Percentiles rank a stretch among this genome's conserved stretches.
Evolutionary conservation across 2,797 vertebrate genomes (phyloP).

Genomic region (Benthosema pterotum): DNA sequence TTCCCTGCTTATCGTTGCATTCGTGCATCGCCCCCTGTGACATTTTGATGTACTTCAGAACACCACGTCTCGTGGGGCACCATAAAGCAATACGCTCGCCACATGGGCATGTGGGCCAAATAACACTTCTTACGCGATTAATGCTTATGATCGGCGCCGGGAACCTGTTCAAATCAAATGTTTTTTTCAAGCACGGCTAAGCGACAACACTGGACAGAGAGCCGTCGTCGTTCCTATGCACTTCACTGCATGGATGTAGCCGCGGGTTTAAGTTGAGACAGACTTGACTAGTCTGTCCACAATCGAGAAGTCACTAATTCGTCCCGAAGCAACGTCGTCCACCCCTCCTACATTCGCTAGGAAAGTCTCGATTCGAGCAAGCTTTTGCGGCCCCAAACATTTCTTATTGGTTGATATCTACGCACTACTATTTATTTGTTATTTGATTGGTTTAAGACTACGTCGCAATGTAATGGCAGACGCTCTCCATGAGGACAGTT

Average conservation of each 20-base stretch:
- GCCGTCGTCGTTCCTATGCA: constrained; percentile 52
- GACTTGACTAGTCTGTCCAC: constrained; percentile 15
- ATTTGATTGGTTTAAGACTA: too few relatives aligned
- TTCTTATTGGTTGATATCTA: too few relatives aligned
- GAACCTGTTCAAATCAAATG: constrained; percentile 35
- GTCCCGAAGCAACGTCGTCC: too few relatives aligned
- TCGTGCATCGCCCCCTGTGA: constrained; percentile 7
- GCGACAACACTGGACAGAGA: constrained; percentile 37
- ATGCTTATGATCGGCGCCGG: constrained; percentile 21
- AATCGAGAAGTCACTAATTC: too few relatives aligned
- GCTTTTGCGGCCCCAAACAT: too few relatives aligned
- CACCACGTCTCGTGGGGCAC: constrained; percentile 15
- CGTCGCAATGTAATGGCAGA: too few relatives aligned
- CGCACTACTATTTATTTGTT: too few relatives aligned
- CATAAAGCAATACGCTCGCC: constrained; percentile 29
- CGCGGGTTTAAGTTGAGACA: constrained; percentile 26
- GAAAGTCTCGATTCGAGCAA: too few relatives aligned
- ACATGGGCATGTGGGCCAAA: constrained; percentile 34
- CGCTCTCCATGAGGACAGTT: too few relatives aligned
- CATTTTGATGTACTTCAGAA: constrained; percentile 25
- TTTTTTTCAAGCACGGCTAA: constrained; percentile 34
- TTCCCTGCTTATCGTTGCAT: constrained; percentile 30
- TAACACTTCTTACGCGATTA: constrained; percentile 12
- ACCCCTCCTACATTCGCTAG: too few relatives aligned
- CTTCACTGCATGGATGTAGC: constrained; percentile 35